A percentile compares a stretch with the other conserved stretches of the same genome.
These are phyloP conservation scores for Coilia nasus DNA, from an alignment of 2,797 vertebrate genomes.

Conservation along the genomic window DNA sequence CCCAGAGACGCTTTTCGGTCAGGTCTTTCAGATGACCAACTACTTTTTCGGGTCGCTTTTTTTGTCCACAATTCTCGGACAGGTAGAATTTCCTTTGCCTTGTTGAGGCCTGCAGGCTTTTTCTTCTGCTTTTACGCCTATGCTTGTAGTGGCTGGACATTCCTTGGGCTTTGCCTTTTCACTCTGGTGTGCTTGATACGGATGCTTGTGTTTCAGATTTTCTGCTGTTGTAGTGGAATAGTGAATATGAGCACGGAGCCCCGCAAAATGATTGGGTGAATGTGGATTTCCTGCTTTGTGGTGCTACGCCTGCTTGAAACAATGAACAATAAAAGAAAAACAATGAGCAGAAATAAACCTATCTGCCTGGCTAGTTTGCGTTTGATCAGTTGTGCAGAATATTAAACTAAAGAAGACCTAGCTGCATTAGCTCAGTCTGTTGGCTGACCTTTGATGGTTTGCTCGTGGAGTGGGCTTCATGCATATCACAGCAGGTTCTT, in stretches of 20 bases:
- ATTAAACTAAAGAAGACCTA: no score
- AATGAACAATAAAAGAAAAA: no score
- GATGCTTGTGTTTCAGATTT: not conserved
- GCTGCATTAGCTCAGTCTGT: not conserved
- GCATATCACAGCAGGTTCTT: not conserved
- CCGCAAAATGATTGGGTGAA: not conserved
- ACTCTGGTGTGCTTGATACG: not conserved
- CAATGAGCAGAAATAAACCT: no score
- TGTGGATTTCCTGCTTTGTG: not conserved
- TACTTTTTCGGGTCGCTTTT: slow-evolving; percentile 79
- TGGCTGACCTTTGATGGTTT: not conserved
- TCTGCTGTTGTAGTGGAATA: not conserved
- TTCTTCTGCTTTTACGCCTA: slow-evolving; percentile 27
- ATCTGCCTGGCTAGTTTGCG: no score
- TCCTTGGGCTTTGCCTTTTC: slow-evolving; percentile 3
- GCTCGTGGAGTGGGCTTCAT: not conserved
- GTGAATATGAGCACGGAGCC: not conserved
- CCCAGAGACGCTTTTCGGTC: slow-evolving; percentile 74
- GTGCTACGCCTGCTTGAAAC: not conserved
- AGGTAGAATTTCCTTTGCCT: slow-evolving; percentile 64
- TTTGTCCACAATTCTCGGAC: slow-evolving; percentile 73
- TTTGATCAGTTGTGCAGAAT: no score
- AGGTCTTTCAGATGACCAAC: slow-evolving; percentile 81
- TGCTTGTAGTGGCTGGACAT: not conserved
- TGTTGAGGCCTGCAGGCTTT: not conserved